Evolutionary conservation across 2,888 invertebrate species (phyloP).

Genomic region (Allacma fusca): DNA sequence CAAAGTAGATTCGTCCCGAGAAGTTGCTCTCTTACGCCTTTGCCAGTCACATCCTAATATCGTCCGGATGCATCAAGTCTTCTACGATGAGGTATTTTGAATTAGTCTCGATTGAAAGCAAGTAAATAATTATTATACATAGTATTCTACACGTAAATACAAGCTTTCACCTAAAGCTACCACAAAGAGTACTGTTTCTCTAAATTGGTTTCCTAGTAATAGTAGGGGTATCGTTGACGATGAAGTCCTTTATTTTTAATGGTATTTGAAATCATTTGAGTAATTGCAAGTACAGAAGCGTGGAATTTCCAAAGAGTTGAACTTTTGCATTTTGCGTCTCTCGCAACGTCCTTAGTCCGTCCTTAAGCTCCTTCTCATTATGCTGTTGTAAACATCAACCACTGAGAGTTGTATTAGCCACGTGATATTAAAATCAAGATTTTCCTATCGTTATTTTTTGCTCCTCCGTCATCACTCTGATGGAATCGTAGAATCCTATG

Average conservation of each 20-base stretch:
- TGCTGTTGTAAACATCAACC: not conserved
- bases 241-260: too few species aligned
- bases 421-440: slow-evolving; percentile 9
- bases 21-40: slow-evolving; percentile 78
- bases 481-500: not conserved
- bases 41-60: slow-evolving; percentile 92
- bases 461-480: not conserved
- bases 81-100: slow-evolving; percentile 74
- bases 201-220: too few species aligned
- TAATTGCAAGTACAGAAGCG: not conserved
- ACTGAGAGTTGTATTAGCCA: not conserved
- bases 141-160: too few species aligned
- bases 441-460: slow-evolving; percentile 14
- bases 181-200: too few species aligned
- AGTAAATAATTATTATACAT: not conserved
- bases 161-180: too few species aligned
- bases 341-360: slow-evolving; percentile 23
- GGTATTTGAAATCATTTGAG: too few species aligned
- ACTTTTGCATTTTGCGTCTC: not conserved
- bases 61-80: slow-evolving; percentile 82
- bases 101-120: not conserved
- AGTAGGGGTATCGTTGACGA: too few species aligned
- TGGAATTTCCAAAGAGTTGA: not conserved
- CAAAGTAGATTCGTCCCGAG: slow-evolving; percentile 74
- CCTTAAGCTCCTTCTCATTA: not conserved